A percentile compares a stretch with the other conserved stretches of the same genome.
Evolutionary conservation across 2,888 invertebrate species (phyloP).

Genomic region (Drosophila meridiana): DNA sequence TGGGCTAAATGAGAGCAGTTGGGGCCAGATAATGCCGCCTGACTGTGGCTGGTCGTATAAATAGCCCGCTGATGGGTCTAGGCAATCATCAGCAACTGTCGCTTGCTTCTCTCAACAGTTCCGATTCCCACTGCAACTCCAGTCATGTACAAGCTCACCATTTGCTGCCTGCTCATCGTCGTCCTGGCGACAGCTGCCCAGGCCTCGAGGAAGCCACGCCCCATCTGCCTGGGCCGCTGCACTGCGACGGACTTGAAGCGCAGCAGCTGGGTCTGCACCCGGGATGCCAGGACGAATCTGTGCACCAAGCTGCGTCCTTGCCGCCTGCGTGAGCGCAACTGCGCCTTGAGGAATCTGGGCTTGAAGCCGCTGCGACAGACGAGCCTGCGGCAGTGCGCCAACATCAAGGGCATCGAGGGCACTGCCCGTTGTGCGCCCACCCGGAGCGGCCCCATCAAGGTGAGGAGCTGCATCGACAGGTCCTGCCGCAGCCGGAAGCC

Average conservation of each 20-base stretch:
- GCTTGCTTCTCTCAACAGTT: conserved; percentile 32
- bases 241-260: conserved; percentile 35
- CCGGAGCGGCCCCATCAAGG: conserved; percentile 5
- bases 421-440: conserved; percentile 38
- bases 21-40: conserved; percentile 3
- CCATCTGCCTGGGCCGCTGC: conserved; percentile 50
- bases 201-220: background rate
- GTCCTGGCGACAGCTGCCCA: conserved; percentile 38
- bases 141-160: conserved; percentile 48
- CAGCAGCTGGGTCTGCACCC: conserved; percentile 47
- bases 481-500: conserved; percentile 23
- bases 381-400: conserved; percentile 33
- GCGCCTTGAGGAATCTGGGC: conserved; percentile 37
- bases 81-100: conserved; percentile 33
- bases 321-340: conserved; percentile 67
- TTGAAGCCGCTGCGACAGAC: conserved; percentile 15
- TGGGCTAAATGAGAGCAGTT: background rate
- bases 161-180: conserved; percentile 45
- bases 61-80: conserved; percentile 6
- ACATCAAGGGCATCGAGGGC: conserved; percentile 14
- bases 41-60: conserved; percentile 29
- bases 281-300: conserved; percentile 39
- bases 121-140: background rate
- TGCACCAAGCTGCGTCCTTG: conserved; percentile 67
- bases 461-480: conserved; percentile 13